Conservation (phyloP, 2,888 invertebrate species). For the Epicampocera succincta region DNA sequence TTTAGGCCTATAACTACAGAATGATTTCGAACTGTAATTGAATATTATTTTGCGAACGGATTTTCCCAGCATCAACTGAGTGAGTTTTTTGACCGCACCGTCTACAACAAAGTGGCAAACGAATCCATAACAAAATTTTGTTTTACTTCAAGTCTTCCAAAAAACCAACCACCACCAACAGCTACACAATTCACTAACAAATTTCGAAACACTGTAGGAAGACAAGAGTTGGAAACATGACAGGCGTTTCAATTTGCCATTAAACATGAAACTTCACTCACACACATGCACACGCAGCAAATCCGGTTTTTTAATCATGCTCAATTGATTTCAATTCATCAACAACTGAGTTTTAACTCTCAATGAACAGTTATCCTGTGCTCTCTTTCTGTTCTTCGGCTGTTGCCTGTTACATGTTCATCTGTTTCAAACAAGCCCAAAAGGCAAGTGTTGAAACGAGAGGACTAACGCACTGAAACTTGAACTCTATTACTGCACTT, state of each 20-base stretch:
- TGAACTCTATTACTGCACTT: constrained; percentile 55
- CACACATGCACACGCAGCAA: constrained; percentile 40
- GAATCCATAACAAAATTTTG: constrained; percentile 38
- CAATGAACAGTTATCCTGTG: background rate
- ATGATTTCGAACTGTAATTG: constrained; percentile 79
- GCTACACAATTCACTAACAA: constrained; percentile 1
- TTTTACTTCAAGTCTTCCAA: constrained; percentile 38
- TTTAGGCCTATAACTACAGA: constrained; percentile 81
- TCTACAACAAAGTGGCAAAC: constrained; percentile 48
- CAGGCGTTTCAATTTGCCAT: constrained; percentile 62
- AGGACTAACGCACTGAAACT: constrained; percentile 30
- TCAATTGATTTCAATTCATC: constrained; percentile 58
- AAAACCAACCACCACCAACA: constrained; percentile 42
- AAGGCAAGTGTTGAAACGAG: constrained; percentile 47
- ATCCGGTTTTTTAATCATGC: constrained; percentile 62
- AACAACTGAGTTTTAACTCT: constrained; percentile 50
- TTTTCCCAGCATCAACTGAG: constrained; percentile 39
- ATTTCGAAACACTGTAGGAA: background rate
- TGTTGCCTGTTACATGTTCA: background rate
- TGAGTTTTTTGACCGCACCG: constrained; percentile 40
- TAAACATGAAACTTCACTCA: constrained; percentile 47
- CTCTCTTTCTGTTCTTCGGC: constrained; percentile 21
- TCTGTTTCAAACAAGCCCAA: background rate
- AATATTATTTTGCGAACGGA: constrained; percentile 47
- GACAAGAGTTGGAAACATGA: constrained; percentile 54